Evolutionary conservation across 2,797 vertebrate genomes (phyloP).

Genomic region (Pristis pectinata): DNA sequence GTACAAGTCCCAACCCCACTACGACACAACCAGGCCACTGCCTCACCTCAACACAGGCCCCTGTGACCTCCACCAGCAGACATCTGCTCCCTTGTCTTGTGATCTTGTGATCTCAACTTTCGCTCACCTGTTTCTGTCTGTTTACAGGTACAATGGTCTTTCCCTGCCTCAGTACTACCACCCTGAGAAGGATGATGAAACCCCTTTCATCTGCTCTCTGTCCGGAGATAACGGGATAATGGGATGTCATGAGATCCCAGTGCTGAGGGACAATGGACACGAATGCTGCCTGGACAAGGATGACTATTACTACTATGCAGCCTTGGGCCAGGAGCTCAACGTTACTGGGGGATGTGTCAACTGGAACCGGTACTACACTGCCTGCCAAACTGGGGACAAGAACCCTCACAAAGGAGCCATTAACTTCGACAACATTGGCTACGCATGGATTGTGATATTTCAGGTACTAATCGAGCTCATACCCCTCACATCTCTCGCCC

Average conservation of each 20-base stretch:
- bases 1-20: not conserved
- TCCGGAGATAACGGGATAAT: conserved; percentile 94
- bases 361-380: conserved; percentile 93
- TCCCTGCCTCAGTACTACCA: conserved; percentile 84
- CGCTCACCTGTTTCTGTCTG: not conserved
- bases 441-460: conserved; percentile 97
- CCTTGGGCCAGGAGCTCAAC: conserved; percentile 72
- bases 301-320: conserved; percentile 74
- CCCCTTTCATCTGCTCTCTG: conserved; percentile 94
- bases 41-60: not conserved
- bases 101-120: too few relatives aligned
- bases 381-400: conserved; percentile 76
- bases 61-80: not conserved
- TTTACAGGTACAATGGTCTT: conserved; percentile 75
- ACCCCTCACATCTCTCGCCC: too few relatives aligned
- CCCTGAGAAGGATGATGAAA: conserved; percentile 85
- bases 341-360: conserved; percentile 87
- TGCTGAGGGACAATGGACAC: conserved; percentile 76
- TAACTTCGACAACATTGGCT: conserved; percentile 97
- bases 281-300: conserved; percentile 92
- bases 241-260: conserved; percentile 83
- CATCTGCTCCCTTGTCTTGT: too few relatives aligned
- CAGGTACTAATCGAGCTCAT: conserved; percentile 61
- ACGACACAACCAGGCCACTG: too few relatives aligned
- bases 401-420: conserved; percentile 97